Conservation (phyloP, 1,140 invertebrate species). For the Plodia interpunctella region DNA sequence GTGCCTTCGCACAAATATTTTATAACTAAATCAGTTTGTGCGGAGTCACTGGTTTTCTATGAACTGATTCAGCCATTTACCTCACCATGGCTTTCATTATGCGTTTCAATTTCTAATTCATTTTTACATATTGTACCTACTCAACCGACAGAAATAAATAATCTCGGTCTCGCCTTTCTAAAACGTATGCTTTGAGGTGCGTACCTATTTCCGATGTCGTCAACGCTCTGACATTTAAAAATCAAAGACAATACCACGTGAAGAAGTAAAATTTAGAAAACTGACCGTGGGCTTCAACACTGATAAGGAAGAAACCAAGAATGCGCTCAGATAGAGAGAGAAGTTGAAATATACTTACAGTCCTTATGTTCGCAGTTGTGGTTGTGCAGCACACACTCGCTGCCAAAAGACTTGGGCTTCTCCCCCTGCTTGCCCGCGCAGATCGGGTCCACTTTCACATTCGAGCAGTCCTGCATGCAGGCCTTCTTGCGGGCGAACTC, state of each 20-base stretch:
- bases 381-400: conserved; percentile 77
- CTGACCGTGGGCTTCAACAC: no score
- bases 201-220: no score
- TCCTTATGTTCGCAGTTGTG: conserved; percentile 78
- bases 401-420: conserved; percentile 76
- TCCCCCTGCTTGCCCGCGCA: conserved; percentile 76
- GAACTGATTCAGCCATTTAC: neutral
- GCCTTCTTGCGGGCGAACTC: conserved; percentile 70
- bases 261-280: no score
- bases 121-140: no score
- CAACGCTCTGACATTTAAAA: no score
- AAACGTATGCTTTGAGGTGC: no score
- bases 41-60: neutral
- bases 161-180: neutral
- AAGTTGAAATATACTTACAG: conserved; percentile 58
- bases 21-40: neutral
- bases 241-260: no score
- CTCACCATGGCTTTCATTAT: neutral
- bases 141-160: neutral
- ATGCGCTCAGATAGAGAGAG: no score
- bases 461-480: conserved; percentile 70
- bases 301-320: neutral
- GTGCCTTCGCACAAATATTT: neutral
- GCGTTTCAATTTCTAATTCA: neutral
- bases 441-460: conserved; percentile 66